Evolutionary conservation across 2,888 invertebrate genomes (phyloP).

Genomic region (Pardosa pseudoannulata): DNA sequence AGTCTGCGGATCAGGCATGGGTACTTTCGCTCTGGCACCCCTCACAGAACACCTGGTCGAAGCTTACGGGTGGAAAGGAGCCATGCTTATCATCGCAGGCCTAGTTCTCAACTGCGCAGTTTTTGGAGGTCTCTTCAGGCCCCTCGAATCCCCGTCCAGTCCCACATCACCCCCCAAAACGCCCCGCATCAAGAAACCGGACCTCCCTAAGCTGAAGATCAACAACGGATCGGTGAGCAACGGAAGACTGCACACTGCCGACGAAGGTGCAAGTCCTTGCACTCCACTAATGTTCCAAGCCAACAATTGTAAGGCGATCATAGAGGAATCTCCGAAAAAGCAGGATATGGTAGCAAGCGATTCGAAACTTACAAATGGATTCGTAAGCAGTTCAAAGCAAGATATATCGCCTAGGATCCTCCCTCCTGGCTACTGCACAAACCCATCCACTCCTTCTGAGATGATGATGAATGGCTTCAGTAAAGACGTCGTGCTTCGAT

Average conservation of each 20-base stretch:
- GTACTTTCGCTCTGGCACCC: slow-evolving; percentile 85
- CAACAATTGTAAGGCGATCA: slow-evolving; percentile 22
- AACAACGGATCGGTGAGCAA: slow-evolving; percentile 6
- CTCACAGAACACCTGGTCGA: slow-evolving; percentile 81
- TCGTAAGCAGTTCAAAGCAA: slow-evolving; percentile 29
- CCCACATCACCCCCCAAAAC: neutral
- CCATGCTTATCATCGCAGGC: slow-evolving; percentile 90
- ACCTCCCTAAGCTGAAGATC: slow-evolving; percentile 37
- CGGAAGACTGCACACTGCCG: neutral
- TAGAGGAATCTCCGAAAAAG: slow-evolving; percentile 27
- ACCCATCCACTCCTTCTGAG: slow-evolving; percentile 54
- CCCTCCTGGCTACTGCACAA: slow-evolving; percentile 43
- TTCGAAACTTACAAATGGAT: slow-evolving; percentile 47
- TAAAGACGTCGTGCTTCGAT: slow-evolving; percentile 39
- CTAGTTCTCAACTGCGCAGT: slow-evolving; percentile 91
- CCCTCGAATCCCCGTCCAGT: slow-evolving; percentile 80
- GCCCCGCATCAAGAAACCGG: slow-evolving; percentile 20
- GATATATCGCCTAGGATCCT: slow-evolving; percentile 26
- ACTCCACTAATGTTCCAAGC: slow-evolving; percentile 52
- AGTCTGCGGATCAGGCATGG: slow-evolving; percentile 96
- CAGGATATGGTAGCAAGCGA: slow-evolving; percentile 19
- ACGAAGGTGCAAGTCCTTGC: slow-evolving; percentile 11
- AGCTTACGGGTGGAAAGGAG: slow-evolving; percentile 90
- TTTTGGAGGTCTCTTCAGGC: slow-evolving; percentile 93
- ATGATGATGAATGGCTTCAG: slow-evolving; percentile 21